phyloP scores from a whole-genome alignment of 2,797 vertebrate species.

The Choloepus didactylus region DNA sequence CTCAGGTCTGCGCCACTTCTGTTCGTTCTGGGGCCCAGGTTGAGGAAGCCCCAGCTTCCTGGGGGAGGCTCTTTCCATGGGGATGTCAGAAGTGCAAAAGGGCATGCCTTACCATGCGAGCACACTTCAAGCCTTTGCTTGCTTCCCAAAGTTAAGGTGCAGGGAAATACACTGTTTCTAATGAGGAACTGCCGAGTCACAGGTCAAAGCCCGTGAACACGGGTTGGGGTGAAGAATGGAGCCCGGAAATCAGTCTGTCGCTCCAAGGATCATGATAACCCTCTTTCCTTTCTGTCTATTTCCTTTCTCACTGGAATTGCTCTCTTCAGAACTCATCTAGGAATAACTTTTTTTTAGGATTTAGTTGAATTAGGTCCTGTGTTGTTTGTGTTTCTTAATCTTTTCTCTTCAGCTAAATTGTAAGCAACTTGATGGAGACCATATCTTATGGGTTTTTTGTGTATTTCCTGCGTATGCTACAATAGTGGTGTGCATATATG shows the following conservation, averaged over 20 bases:
- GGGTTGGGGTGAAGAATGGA: slow-evolving; percentile 16
- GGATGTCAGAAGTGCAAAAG: neutral
- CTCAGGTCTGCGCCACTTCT: neutral
- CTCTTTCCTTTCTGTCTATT: slow-evolving; percentile 1
- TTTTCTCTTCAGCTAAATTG: neutral
- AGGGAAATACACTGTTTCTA: neutral
- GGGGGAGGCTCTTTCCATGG: neutral
- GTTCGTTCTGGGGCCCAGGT: neutral
- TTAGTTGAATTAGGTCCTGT: slow-evolving; percentile 40
- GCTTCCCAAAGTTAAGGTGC: neutral
- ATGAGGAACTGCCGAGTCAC: neutral
- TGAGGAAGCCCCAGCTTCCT: neutral
- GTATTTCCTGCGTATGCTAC: neutral
- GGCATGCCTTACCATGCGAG: neutral
- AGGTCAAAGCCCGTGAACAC: neutral
- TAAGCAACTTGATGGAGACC: slow-evolving; percentile 8
- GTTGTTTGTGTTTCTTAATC: slow-evolving; percentile 40
- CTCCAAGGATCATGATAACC: neutral
- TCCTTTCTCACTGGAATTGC: slow-evolving; percentile 41
- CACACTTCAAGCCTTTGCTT: slow-evolving; percentile 36
- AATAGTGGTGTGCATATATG: neutral
- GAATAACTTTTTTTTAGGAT: slow-evolving; percentile 50
- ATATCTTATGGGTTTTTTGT: neutral
- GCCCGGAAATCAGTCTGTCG: neutral
- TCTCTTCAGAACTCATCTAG: slow-evolving; percentile 29